phyloP scores from a whole-genome alignment of 2,797 vertebrate species.

The Eutrigla gurnardus region DNA sequence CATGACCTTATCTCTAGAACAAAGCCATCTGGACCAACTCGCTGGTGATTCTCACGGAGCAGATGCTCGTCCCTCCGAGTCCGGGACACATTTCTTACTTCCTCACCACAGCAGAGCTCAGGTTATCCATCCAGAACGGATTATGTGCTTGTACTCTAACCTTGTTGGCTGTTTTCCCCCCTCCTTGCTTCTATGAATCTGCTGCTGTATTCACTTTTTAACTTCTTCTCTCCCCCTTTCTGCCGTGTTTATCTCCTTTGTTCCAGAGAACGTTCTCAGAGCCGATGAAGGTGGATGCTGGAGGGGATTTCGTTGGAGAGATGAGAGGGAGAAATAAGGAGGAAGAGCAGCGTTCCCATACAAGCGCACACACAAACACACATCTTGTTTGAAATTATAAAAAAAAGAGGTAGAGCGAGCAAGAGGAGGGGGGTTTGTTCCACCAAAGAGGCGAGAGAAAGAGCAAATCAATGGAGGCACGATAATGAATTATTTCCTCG shows the following conservation, averaged over 20 bases:
- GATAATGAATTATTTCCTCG: slow-evolving; percentile 78
- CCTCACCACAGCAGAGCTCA: slow-evolving; percentile 10
- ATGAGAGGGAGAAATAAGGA: slow-evolving; percentile 45
- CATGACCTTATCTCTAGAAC: slow-evolving; percentile 38
- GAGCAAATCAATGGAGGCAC: slow-evolving; percentile 72
- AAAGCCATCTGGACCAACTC: slow-evolving; percentile 49
- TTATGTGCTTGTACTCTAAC: slow-evolving; percentile 29
- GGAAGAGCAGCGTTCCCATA: slow-evolving; percentile 20
- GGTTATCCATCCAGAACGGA: slow-evolving; percentile 30
- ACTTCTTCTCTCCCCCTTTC: slow-evolving; percentile 1
- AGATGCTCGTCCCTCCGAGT: slow-evolving; percentile 50
- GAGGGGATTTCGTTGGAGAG: slow-evolving; percentile 55
- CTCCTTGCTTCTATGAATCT: slow-evolving; percentile 26
- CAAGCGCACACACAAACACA: slow-evolving; percentile 34
- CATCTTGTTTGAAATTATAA: slow-evolving; percentile 59
- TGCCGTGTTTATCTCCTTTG: slow-evolving; percentile 58
- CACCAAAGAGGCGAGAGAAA: slow-evolving; percentile 52
- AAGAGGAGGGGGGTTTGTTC: slow-evolving; percentile 31
- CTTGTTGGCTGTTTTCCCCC: slow-evolving; percentile 24
- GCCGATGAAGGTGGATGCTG: slow-evolving; percentile 64
- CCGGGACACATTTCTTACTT: slow-evolving; percentile 21
- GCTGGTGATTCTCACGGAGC: slow-evolving; percentile 53
- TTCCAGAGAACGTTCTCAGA: slow-evolving; percentile 64
- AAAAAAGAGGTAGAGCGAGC: not conserved
- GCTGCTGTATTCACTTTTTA: slow-evolving; percentile 3